These are phyloP conservation scores for Microplitis mediator DNA, from an alignment of 1,140 invertebrate genomes.

Conservation along the genomic window DNA sequence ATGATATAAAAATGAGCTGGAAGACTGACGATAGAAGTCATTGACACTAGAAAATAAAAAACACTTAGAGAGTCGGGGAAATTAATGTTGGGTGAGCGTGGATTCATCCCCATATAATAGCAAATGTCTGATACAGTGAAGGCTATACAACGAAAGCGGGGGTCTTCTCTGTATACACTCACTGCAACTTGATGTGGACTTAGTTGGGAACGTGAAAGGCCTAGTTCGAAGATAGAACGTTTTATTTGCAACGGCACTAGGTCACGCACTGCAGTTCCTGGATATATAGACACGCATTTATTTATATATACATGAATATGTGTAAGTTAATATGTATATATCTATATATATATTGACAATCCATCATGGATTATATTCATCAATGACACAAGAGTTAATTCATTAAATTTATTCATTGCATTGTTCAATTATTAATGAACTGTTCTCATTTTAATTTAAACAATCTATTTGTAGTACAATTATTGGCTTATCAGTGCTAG, in stretches of 20 bases:
- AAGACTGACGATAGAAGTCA: not conserved
- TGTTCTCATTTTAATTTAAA: not conserved
- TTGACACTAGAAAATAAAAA: constrained; percentile 10
- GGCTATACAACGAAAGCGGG: constrained; percentile 29
- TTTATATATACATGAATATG: not conserved
- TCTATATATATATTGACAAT: not conserved
- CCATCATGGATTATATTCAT: not conserved
- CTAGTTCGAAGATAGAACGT: constrained; percentile 60
- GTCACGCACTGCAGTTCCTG: constrained; percentile 62
- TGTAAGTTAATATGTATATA: not conserved
- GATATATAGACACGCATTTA: constrained; percentile 38
- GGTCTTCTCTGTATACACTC: constrained; percentile 34
- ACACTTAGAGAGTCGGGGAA: constrained; percentile 2
- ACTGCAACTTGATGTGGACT: constrained; percentile 40
- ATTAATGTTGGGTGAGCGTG: not conserved
- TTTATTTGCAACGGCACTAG: constrained; percentile 61
- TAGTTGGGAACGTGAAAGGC: constrained; percentile 60
- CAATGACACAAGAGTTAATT: not conserved
- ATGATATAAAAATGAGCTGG: not conserved
- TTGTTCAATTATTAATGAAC: not conserved
- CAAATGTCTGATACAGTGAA: too few relatives aligned
- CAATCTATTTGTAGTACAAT: not conserved
- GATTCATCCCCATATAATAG: not conserved
- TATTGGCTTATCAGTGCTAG: not conserved
- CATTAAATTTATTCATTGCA: not conserved